Evolutionary conservation across 2,888 invertebrate genomes (phyloP).

Genomic region (Terebella lapidaria): DNA sequence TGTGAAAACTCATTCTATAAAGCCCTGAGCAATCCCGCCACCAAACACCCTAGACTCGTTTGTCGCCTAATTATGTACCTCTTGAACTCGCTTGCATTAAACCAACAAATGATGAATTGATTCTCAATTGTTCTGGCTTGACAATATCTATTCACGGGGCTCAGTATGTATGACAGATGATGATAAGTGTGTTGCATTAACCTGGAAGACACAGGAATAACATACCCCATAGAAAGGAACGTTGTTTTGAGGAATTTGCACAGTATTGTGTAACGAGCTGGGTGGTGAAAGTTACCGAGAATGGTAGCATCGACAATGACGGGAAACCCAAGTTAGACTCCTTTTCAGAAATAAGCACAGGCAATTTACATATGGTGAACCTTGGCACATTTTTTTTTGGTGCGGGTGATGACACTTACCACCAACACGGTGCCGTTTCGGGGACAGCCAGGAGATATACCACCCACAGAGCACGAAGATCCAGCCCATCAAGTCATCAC

Average conservation of each 20-base stretch:
- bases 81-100: conserved; percentile 80
- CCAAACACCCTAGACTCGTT: conserved; percentile 84
- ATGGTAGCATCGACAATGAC: conserved; percentile 95
- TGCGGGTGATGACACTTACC: conserved; percentile 82
- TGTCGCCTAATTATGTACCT: conserved; percentile 97
- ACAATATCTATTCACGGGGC: too few species aligned
- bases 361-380: conserved; percentile 95
- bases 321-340: conserved; percentile 84
- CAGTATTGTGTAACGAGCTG: conserved; percentile 55
- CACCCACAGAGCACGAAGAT: conserved; percentile 93
- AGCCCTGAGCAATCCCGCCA: conserved; percentile 92
- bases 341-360: conserved; percentile 96
- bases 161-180: too few species aligned
- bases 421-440: conserved; percentile 92
- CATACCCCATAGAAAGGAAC: too few species aligned
- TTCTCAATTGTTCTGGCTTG: too few species aligned
- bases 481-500: conserved; percentile 94
- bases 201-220: too few species aligned
- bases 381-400: conserved; percentile 94
- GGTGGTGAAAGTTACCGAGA: conserved; percentile 77
- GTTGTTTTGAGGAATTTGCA: too few species aligned
- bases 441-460: conserved; percentile 91
- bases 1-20: conserved; percentile 87
- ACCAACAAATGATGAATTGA: too few species aligned
- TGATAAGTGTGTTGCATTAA: too few species aligned